phyloP scores from a whole-genome alignment of 2,888 invertebrate species.

The Pyralis farinalis region DNA sequence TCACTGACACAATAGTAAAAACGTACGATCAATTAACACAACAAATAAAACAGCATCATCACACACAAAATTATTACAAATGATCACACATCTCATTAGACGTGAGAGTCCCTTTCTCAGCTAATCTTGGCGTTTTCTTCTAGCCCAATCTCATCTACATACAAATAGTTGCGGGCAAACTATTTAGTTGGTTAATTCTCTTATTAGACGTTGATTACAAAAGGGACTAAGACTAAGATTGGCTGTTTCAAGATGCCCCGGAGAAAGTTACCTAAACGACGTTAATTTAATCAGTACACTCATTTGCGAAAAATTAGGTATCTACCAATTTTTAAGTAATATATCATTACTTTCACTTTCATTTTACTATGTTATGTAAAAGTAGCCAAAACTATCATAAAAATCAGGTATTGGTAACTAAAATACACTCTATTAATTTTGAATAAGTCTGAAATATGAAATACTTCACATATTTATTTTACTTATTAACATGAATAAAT shows the following conservation, averaged over 20 bases:
- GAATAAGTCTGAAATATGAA: no score
- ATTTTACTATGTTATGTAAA: no score
- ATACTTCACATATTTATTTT: no score
- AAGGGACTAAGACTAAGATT: constrained; percentile 9
- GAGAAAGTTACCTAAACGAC: not conserved
- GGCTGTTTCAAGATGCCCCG: not conserved
- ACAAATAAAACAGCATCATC: not conserved
- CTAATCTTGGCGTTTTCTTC: constrained; percentile 18
- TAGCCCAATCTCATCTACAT: constrained; percentile 23
- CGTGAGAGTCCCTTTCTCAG: constrained; percentile 14
- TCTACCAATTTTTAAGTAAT: no score
- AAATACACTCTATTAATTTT: no score
- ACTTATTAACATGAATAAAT: no score
- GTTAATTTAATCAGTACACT: no score
- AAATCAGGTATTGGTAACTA: no score
- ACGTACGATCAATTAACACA: not conserved
- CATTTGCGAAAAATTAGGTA: no score
- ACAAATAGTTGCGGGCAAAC: constrained; percentile 25
- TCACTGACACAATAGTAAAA: no score
- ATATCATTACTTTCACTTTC: no score
- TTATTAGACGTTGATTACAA: constrained; percentile 26
- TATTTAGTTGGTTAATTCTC: constrained; percentile 24
- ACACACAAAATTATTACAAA: constrained; percentile 6
- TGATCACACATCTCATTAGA: constrained; percentile 12
- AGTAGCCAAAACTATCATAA: no score